Percentiles rank a stretch among this genome's conserved stretches.
Conservation (phyloP, 1,140 invertebrate species). For the Drosophila santomea region DNA sequence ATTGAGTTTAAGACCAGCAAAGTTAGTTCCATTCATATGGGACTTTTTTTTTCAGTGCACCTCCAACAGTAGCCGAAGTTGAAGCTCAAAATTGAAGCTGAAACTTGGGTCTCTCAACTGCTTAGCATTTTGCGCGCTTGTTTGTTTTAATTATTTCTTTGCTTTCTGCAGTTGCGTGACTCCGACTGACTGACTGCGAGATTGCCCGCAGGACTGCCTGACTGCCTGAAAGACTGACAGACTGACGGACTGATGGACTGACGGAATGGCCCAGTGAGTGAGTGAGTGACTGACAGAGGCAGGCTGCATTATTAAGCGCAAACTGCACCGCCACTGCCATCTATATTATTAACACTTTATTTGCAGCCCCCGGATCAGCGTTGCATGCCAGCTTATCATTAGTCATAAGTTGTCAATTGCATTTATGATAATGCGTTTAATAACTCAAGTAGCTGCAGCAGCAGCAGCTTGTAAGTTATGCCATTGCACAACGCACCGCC, state of each 20-base stretch:
- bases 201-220: too few species aligned
- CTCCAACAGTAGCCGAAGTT: conserved; percentile 16
- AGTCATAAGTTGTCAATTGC: conserved; percentile 83
- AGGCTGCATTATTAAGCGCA: conserved; percentile 80
- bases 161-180: conserved; percentile 78
- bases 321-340: conserved; percentile 75
- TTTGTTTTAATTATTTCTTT: conserved; percentile 84
- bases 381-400: conserved; percentile 82
- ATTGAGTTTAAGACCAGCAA: too few species aligned
- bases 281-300: conserved; percentile 49
- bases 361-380: conserved; percentile 48
- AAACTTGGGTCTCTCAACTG: conserved; percentile 46
- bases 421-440: conserved; percentile 83
- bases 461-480: conserved; percentile 43
- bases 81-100: conserved; percentile 26
- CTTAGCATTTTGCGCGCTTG: conserved; percentile 81
- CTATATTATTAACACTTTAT: conserved; percentile 83
- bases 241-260: conserved; percentile 3
- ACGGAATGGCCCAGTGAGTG: conserved; percentile 15
- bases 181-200: conserved; percentile 48
- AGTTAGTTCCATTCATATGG: too few species aligned
- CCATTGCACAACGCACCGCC: conserved; percentile 44
- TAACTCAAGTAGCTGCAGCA: conserved; percentile 75
- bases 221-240: neutral
- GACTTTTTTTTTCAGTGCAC: conserved; percentile 2